Evolutionary conservation across 2,797 vertebrate genomes (phyloP).

Genomic region (Enteromius thamalakanensis): DNA sequence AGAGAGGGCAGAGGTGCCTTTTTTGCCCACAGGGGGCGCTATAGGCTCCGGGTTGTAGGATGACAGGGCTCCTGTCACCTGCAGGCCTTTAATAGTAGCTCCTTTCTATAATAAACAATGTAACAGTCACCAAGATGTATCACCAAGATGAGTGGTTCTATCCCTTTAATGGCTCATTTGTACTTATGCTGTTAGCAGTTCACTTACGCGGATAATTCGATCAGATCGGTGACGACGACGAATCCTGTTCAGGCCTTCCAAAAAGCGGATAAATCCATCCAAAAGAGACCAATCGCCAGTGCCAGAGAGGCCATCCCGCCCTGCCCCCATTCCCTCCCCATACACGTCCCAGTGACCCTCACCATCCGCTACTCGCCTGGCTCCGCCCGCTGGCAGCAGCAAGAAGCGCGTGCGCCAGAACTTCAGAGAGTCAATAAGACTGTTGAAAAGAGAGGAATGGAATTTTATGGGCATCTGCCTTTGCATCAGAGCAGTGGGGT

Average conservation of each 20-base stretch:
- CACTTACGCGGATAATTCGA: slow-evolving; percentile 89
- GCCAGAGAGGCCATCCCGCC: slow-evolving; percentile 45
- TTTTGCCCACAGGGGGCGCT: slow-evolving; percentile 87
- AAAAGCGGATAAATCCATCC: slow-evolving; percentile 93
- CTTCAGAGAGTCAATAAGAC: slow-evolving; percentile 95
- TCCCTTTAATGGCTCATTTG: neutral
- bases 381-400: slow-evolving; percentile 90
- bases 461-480: neutral
- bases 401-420: slow-evolving; percentile 98
- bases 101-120: slow-evolving; percentile 81
- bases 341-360: slow-evolving; percentile 94
- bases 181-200: neutral
- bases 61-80: slow-evolving; percentile 84
- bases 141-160: neutral
- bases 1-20: slow-evolving; percentile 92
- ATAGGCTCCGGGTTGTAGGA: slow-evolving; percentile 84
- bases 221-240: slow-evolving; percentile 93
- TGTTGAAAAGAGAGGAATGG: slow-evolving; percentile 56
- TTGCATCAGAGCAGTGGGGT: neutral
- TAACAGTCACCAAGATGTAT: neutral
- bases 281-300: slow-evolving; percentile 88
- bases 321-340: slow-evolving; percentile 81
- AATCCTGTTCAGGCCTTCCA: slow-evolving; percentile 97
- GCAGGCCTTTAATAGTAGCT: slow-evolving; percentile 87
- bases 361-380: slow-evolving; percentile 89